Conservation (phyloP, 2,797 vertebrate genomes). For the Natrix natrix region DNA sequence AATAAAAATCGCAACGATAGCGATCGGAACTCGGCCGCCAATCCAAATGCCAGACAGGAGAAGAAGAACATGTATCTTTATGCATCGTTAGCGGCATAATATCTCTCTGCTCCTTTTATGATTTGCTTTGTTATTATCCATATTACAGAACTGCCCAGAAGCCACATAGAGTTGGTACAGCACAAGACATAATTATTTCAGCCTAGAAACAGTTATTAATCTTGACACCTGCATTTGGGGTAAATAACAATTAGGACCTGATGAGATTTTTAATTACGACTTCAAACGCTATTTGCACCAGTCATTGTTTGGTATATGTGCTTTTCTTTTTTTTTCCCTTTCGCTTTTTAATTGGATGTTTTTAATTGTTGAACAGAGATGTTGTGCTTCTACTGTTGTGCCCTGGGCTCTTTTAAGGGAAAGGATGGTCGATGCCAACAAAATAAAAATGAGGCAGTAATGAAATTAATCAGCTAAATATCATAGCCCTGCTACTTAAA, state of each 20-base stretch:
- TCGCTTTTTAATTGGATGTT: not conserved
- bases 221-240: not conserved
- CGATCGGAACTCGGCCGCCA: constrained; percentile 13
- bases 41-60: not conserved
- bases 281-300: constrained; percentile 20
- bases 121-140: constrained; percentile 39
- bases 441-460: not conserved
- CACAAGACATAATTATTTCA: constrained; percentile 11
- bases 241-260: not conserved
- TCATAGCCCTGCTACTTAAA: not conserved
- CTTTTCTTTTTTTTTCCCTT: not conserved
- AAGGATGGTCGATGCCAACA: not conserved
- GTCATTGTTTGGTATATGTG: not conserved
- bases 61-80: constrained; percentile 11
- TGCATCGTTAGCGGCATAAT: not conserved
- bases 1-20: constrained; percentile 38
- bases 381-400: not conserved
- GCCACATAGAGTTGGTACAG: not conserved
- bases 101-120: constrained; percentile 31
- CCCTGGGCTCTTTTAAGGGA: not conserved
- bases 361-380: not conserved
- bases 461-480: constrained; percentile 20
- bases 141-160: not conserved
- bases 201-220: not conserved
- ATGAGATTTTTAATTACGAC: constrained; percentile 36